Percentiles rank a stretch among this genome's conserved stretches.
Conservation (phyloP, 2,113 vertebrate genomes). For the Sorex araneus region DNA sequence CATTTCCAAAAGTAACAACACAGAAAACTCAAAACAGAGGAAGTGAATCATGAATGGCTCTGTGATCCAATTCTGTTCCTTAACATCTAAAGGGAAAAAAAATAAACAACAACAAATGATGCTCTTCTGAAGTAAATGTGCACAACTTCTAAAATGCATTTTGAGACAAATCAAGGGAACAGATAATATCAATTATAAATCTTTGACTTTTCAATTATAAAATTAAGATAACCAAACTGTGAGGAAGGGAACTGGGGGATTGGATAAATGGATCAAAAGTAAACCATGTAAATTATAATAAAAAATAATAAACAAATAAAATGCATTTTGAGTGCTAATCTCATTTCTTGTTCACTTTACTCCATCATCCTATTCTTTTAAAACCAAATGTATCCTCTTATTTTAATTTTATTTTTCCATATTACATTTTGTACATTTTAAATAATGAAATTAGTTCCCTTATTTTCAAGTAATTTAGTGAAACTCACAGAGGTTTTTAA, state of each 20-base stretch:
- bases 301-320: too few relatives aligned
- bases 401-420: slow-evolving; percentile 52
- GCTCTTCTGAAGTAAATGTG: not conserved
- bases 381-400: not conserved
- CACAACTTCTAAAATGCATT: not conserved
- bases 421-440: slow-evolving; percentile 24
- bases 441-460: slow-evolving; percentile 51
- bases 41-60: not conserved
- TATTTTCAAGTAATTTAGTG: slow-evolving; percentile 13
- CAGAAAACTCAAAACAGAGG: not conserved
- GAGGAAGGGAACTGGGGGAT: too few relatives aligned
- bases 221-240: too few relatives aligned
- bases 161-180: not conserved
- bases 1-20: slow-evolving; percentile 24
- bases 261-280: too few relatives aligned
- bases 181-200: too few relatives aligned
- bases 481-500: slow-evolving; percentile 3
- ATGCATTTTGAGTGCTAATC: not conserved
- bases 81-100: not conserved
- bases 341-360: not conserved
- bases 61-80: not conserved
- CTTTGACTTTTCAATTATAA: too few relatives aligned
- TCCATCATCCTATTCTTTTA: slow-evolving; percentile 6
- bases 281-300: too few relatives aligned
- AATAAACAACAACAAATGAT: not conserved